phyloP scores from a whole-genome alignment of 2,888 invertebrate genomes.

The Meliscaeva auricollis region DNA sequence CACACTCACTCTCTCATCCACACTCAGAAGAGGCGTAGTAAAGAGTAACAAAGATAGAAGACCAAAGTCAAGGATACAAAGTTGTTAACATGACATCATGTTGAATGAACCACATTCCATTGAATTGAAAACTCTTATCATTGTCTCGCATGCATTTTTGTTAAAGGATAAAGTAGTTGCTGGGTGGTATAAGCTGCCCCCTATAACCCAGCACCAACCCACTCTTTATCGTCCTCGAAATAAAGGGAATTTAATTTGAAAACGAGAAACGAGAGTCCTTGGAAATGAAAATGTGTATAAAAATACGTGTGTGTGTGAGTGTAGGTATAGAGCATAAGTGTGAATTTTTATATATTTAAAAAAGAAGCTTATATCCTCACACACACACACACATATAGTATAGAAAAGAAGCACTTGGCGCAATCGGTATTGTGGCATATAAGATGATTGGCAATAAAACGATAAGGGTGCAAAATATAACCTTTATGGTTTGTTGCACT shows the following conservation, averaged over 20 bases:
- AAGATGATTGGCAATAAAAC: conserved; percentile 70
- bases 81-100: conserved; percentile 73
- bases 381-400: no score
- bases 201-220: background rate
- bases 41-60: background rate
- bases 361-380: conserved; percentile 11
- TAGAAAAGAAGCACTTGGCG: conserved; percentile 20
- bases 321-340: conserved; percentile 1
- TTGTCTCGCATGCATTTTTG: conserved; percentile 73
- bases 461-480: conserved; percentile 66
- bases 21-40: background rate
- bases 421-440: conserved; percentile 52
- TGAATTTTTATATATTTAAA: conserved; percentile 21
- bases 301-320: background rate
- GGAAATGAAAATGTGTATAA: conserved; percentile 18
- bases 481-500: conserved; percentile 73
- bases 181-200: background rate
- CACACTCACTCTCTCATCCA: background rate
- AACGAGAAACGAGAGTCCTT: conserved; percentile 38
- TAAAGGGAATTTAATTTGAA: conserved; percentile 38
- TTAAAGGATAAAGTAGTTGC: conserved; percentile 35
- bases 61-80: conserved; percentile 69
- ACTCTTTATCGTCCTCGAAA: background rate
- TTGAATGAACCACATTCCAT: conserved; percentile 69
- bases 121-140: conserved; percentile 74